Base-by-base conservation (phyloP, 2,113 vertebrate species). In the Rissa tridactyla region DNA sequence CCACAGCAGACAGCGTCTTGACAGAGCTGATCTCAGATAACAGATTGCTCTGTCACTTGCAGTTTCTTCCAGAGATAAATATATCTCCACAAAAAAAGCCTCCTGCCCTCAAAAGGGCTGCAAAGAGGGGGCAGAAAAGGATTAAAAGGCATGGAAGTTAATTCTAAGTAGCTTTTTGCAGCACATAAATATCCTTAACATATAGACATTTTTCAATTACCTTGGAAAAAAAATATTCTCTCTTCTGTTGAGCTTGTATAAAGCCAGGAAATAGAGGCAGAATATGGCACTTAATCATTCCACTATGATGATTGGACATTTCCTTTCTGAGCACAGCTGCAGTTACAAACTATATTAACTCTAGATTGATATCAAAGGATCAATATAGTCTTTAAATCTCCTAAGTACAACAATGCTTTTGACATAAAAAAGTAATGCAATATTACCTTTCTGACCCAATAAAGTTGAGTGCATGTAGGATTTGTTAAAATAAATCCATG, bases 401-500 rank as follows among this genome's bases (percentile, higher is more conserved):
- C 12, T 29, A 86, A 68, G 14, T 75, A 40, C 19, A 78, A 62
- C 17, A 82, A 75, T 46, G 85, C 9, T 61, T 92, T n/a, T 87
- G 47, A 85, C 42, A 70, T 83, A 38, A 86, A 76, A 70, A 82
- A 55, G 19, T 72, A 91, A 71, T 52, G 60, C 72, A 94, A 52
- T 80, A 68, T 69, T 77, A 90, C 8, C 13, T 77, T 95, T 92
- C 38, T 30, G 15, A n/a, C 66, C 73, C 23, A 94, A 54, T 83
- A 95, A 93, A 96, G 64, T 82, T 94, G 66, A 82, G 36, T 60
- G 38, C 29, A 55, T 30, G 26, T 32, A 96, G 38, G 86, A 92
- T 86, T 73, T 23, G 7, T 86, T 85, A 90, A 96, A 97, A 95
- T 64, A 77, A 32, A 95, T 79, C 42, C 61, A 72, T 22, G 23